Conservation (phyloP, 2,888 invertebrate species). For the Microctonus hyperodae region DNA sequence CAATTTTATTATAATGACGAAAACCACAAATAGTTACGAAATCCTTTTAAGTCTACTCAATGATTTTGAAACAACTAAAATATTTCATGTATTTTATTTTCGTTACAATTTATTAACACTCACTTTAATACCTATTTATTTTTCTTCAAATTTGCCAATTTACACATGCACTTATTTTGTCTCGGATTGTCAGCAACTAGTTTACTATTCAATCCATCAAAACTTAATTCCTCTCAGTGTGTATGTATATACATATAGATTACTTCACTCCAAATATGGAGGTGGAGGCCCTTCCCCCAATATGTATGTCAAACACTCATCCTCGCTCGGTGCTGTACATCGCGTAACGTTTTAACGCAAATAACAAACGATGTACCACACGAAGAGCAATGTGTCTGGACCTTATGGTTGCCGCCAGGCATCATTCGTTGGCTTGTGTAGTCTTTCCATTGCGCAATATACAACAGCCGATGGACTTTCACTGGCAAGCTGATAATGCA, state of each 20-base stretch:
- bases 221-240: not conserved
- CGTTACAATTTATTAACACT: not conserved
- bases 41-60: conserved; percentile 1
- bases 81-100: not conserved
- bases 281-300: not conserved
- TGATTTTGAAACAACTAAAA: not conserved
- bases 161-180: not conserved
- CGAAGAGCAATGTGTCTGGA: conserved; percentile 1
- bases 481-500: conserved; percentile 35
- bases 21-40: conserved; percentile 10
- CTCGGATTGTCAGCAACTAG: not conserved
- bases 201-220: not conserved
- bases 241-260: too few species aligned
- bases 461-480: conserved; percentile 35
- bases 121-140: not conserved
- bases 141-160: not conserved
- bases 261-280: not conserved
- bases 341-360: not conserved
- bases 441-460: conserved; percentile 36
- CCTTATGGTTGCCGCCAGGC: conserved; percentile 16
- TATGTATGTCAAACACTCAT: conserved; percentile 9
- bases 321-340: not conserved
- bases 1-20: conserved; percentile 18
- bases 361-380: not conserved
- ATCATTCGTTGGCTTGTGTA: conserved; percentile 27